phyloP scores from a whole-genome alignment of 2,797 vertebrate genomes.

The Gallinago nigripennis region DNA sequence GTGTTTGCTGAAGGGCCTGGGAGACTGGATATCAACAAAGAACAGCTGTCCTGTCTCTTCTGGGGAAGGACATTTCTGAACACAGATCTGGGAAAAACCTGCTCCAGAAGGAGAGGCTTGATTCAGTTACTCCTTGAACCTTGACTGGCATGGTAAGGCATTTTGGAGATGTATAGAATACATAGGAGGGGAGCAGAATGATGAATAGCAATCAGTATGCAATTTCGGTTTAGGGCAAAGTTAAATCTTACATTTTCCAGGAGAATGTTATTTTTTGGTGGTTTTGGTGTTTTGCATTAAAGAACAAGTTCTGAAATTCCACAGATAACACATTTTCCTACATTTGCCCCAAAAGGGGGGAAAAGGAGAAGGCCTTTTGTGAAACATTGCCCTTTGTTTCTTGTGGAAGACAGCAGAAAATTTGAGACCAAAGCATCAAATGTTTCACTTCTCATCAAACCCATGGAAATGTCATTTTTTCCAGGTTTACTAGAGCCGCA shows the following conservation, averaged over 20 bases:
- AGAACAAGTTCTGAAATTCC: constrained; percentile 38
- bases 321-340: constrained; percentile 61
- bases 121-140: background rate
- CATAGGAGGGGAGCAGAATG: background rate
- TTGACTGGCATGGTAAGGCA: background rate
- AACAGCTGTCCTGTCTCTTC: background rate
- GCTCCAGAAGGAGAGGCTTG: background rate
- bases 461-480: constrained; percentile 56
- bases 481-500: constrained; percentile 59
- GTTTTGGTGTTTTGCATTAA: constrained; percentile 51
- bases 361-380: background rate
- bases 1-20: background rate
- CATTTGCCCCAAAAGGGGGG: constrained; percentile 10
- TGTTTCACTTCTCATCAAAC: constrained; percentile 59
- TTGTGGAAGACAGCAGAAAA: constrained; percentile 59
- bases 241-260: constrained; percentile 41
- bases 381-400: constrained; percentile 58
- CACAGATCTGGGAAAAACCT: background rate
- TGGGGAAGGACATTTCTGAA: background rate
- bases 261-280: constrained; percentile 50
- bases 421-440: constrained; percentile 50
- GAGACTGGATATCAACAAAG: constrained; percentile 22
- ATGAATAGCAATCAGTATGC: constrained; percentile 31
- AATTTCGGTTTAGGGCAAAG: constrained; percentile 24
- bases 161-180: background rate